phyloP scores from a whole-genome alignment of 2,888 invertebrate species.

The Netelia inedita region DNA sequence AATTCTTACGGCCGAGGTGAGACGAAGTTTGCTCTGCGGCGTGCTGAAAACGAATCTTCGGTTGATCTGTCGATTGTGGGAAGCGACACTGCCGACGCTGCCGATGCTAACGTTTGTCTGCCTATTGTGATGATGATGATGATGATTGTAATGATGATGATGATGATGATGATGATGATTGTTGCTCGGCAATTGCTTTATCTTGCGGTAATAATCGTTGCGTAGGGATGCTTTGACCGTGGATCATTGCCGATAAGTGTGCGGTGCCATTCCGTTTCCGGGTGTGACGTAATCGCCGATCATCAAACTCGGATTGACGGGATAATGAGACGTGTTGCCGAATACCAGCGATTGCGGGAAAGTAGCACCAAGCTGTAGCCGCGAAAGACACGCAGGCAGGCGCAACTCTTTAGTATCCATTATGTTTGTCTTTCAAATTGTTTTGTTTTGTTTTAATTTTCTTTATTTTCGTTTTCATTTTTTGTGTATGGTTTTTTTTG shows the following conservation, averaged over 20 bases:
- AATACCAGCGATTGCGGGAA: conserved; percentile 87
- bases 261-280: conserved; percentile 85
- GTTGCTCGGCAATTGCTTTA: conserved; percentile 75
- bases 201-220: conserved; percentile 76
- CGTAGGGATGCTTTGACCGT: conserved; percentile 76
- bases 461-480: conserved; percentile 33
- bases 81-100: conserved; percentile 53
- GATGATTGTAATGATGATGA: conserved; percentile 68
- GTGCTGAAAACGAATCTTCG: conserved; percentile 79
- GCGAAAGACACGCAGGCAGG: conserved; percentile 81
- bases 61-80: conserved; percentile 71
- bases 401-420: conserved; percentile 80
- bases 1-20: conserved; percentile 78
- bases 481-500: background rate
- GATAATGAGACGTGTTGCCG: conserved; percentile 88
- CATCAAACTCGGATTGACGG: conserved; percentile 91
- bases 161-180: conserved; percentile 67
- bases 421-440: conserved; percentile 57
- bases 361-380: conserved; percentile 85
- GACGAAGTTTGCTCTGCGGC: conserved; percentile 77
- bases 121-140: conserved; percentile 60
- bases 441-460: conserved; percentile 31
- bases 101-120: conserved; percentile 51
- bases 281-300: conserved; percentile 91
- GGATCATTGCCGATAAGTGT: conserved; percentile 83